Base-by-base conservation (phyloP, 1,140 invertebrate genomes). In the Marisa cornuarietis region DNA sequence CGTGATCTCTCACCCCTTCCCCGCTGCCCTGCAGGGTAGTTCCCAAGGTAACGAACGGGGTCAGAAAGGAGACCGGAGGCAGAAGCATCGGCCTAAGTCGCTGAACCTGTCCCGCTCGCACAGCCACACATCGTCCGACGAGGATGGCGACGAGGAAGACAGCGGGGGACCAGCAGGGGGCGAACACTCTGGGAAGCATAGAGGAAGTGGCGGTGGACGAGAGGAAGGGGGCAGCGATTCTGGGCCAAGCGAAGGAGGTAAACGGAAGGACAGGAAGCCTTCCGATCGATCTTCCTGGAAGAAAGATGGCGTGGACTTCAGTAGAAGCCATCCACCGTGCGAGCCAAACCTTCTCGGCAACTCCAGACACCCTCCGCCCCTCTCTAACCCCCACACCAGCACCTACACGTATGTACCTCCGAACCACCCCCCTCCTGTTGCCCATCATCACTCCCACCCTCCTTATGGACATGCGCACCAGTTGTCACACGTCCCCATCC, bases 41-140 rank as follows among this genome's bases (percentile, higher is more conserved):
- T 16, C 61, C n/a, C 8, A 58, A 1, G n/a, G 65, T 20, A 73
- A 54, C 58, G 69, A 58, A 61, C 61, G 81, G 16, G 76, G 52
- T 31, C 75, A 61, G 58, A 74, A 63, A 42, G 78, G 75, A 22
- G 42, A 26, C 69, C 51, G 71, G 8, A 83, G 83, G 11, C 79
- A 84, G 61, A 88, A 90, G 79, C 87, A 88, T 78, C 80, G 89
- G 68, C 88, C 89, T 0, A 83, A 83, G 72, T 88, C 85, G 58
- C 79, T 90, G 42, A 87, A 85, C 84, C 81, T 90, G 22, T 83
- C 86, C 42, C 83, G 86, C 68, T 88, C 87, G 11, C 83, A 85
- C 58, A 89, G 88, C 79, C 85, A 85, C 22, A 88, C 88, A 14
- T 88, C 88, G 22, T 88, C 89, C 4, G 87, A 89, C 72, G 89